Evolutionary conservation across 1,140 invertebrate species (phyloP).

Genomic region (Drosophila nigrodunni): DNA sequence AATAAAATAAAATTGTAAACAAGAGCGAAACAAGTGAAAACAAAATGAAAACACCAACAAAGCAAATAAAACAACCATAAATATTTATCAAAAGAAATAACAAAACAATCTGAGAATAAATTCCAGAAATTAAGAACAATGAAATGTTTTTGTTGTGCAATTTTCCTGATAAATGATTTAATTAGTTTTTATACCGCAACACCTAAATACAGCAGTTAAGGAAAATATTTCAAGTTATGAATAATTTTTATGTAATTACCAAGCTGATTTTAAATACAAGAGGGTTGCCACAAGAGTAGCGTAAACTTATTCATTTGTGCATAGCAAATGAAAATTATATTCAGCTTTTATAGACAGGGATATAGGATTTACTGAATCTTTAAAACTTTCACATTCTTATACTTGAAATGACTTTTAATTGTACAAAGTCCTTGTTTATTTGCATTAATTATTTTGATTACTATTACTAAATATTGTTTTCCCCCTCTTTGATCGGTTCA

Average conservation of each 20-base stretch:
- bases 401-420: too few relatives aligned
- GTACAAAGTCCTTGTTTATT: too few relatives aligned
- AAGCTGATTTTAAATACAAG: not conserved
- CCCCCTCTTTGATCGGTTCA: constrained; percentile 5
- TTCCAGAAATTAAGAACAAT: constrained; percentile 49
- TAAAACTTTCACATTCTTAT: too few relatives aligned
- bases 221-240: constrained; percentile 36
- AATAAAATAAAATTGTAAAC: constrained; percentile 73
- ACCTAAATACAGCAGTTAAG: constrained; percentile 28
- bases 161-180: constrained; percentile 49
- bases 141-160: constrained; percentile 43
- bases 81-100: constrained; percentile 64
- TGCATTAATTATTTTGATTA: constrained; percentile 56
- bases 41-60: constrained; percentile 27
- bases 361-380: too few relatives aligned
- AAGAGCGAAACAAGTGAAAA: constrained; percentile 32
- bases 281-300: not conserved
- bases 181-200: constrained; percentile 44
- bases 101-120: constrained; percentile 48
- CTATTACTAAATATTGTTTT: constrained; percentile 49
- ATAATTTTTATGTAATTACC: constrained; percentile 24
- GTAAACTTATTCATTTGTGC: not conserved
- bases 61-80: constrained; percentile 60
- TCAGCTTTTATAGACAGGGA: not conserved
- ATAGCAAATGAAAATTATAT: not conserved